These are phyloP conservation scores for Orthonychiurus folsomi DNA, from an alignment of 2,888 invertebrate genomes.

Conservation along the genomic window DNA sequence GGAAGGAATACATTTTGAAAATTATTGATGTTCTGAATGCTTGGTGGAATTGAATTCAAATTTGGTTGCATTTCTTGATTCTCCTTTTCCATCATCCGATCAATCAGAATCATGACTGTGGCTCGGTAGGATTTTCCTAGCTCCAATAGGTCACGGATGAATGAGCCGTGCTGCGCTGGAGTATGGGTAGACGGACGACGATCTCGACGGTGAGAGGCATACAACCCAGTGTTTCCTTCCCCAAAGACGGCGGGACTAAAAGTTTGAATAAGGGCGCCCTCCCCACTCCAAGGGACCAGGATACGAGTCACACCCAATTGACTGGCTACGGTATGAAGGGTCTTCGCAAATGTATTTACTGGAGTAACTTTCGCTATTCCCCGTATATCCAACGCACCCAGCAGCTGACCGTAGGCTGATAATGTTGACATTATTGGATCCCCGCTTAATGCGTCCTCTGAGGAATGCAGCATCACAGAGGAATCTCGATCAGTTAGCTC, in stretches of 20 bases:
- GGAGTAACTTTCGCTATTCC: slow-evolving; percentile 24
- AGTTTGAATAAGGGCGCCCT: slow-evolving; percentile 20
- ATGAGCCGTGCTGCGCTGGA: slow-evolving; percentile 16
- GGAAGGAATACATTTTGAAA: slow-evolving; percentile 22
- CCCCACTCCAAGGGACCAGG: slow-evolving; percentile 29
- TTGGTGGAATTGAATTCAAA: background rate
- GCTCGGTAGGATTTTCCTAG: no score
- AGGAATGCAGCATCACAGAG: slow-evolving; percentile 25
- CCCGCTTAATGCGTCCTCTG: slow-evolving; percentile 18
- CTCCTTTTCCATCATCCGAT: slow-evolving; percentile 18
- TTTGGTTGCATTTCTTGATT: background rate
- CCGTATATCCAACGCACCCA: slow-evolving; percentile 14
- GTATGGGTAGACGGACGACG: slow-evolving; percentile 22
- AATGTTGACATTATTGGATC: slow-evolving; percentile 30
- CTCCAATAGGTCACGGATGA: slow-evolving; percentile 24
- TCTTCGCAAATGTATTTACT: slow-evolving; percentile 20
- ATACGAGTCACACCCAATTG: slow-evolving; percentile 21
- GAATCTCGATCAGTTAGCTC: slow-evolving; percentile 29
- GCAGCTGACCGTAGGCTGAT: no score
- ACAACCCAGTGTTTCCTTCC: slow-evolving; percentile 10
- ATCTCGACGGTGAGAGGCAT: no score
- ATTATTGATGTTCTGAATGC: background rate
- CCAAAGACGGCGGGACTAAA: slow-evolving; percentile 12
- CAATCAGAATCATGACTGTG: slow-evolving; percentile 19
- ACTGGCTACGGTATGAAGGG: slow-evolving; percentile 12